Evolutionary conservation across 2,888 invertebrate genomes (phyloP).

Genomic region (Frankliniella intonsa): DNA sequence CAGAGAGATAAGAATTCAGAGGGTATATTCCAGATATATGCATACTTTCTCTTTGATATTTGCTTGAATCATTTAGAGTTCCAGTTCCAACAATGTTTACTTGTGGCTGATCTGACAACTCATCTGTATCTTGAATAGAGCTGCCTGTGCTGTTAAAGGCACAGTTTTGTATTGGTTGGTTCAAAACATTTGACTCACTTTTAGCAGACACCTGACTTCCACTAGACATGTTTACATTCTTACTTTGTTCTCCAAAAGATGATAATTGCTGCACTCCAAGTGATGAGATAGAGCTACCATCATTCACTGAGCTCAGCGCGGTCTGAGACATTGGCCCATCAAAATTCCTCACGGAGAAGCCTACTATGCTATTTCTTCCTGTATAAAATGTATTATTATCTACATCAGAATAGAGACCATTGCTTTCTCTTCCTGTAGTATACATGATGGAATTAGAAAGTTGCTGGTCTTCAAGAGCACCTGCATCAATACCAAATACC

Average conservation of each 20-base stretch:
- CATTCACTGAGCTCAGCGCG: too few relatives aligned
- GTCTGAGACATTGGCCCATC: neutral
- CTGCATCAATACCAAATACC: neutral
- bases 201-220: neutral
- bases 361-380: neutral
- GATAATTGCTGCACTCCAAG: too few relatives aligned
- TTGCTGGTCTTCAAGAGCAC: neutral
- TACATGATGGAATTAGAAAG: conserved; percentile 13
- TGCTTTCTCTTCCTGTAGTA: neutral
- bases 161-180: neutral
- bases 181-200: neutral
- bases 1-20: neutral
- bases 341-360: neutral
- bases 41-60: neutral
- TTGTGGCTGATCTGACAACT: too few relatives aligned
- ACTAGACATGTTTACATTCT: neutral
- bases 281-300: too few relatives aligned
- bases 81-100: neutral
- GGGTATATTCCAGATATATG: neutral
- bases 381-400: neutral
- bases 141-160: too few relatives aligned
- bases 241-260: neutral
- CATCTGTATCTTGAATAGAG: too few relatives aligned
- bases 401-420: neutral
- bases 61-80: neutral